phyloP scores from a whole-genome alignment of 2,888 invertebrate species.

The Lasioglossum vierecki region DNA sequence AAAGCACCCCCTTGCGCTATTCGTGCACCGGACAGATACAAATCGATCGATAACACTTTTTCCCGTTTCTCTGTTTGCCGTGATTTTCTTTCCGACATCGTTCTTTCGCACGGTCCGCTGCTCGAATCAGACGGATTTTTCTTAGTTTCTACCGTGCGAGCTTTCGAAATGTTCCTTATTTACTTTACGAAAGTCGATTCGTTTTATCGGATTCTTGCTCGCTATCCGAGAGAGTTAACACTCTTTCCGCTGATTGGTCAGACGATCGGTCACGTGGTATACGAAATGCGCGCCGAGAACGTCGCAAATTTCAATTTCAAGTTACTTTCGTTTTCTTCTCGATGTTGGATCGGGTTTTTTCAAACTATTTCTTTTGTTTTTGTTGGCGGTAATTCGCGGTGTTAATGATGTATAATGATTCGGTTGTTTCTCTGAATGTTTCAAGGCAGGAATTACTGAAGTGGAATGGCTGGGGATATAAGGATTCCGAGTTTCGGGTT shows the following conservation, averaged over 20 bases:
- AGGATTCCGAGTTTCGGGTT: constrained; percentile 93
- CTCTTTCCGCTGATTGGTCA: constrained; percentile 50
- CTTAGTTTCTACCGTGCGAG: background rate
- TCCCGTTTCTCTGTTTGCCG: background rate
- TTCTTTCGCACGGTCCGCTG: background rate
- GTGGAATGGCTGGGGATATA: constrained; percentile 99
- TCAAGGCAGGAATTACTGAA: constrained; percentile 94
- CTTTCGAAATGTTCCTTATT: background rate
- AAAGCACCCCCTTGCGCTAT: constrained; percentile 36
- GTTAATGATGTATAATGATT: background rate
- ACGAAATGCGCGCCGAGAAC: constrained; percentile 37
- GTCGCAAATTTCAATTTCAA: constrained; percentile 20
- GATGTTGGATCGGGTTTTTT: background rate
- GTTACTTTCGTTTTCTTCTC: background rate
- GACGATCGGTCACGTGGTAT: constrained; percentile 60
- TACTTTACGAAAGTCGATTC: constrained; percentile 22
- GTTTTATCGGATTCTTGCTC: constrained; percentile 25
- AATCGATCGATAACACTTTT: constrained; percentile 56
- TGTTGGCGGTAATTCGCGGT: background rate
- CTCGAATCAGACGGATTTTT: background rate
- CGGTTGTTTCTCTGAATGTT: constrained; percentile 30
- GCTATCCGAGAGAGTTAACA: constrained; percentile 11
- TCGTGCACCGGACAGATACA: constrained; percentile 34
- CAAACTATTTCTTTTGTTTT: background rate
- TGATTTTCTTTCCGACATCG: background rate